Base-by-base conservation (phyloP, 2,113 vertebrate genomes). In the Zosterops pallidus region DNA sequence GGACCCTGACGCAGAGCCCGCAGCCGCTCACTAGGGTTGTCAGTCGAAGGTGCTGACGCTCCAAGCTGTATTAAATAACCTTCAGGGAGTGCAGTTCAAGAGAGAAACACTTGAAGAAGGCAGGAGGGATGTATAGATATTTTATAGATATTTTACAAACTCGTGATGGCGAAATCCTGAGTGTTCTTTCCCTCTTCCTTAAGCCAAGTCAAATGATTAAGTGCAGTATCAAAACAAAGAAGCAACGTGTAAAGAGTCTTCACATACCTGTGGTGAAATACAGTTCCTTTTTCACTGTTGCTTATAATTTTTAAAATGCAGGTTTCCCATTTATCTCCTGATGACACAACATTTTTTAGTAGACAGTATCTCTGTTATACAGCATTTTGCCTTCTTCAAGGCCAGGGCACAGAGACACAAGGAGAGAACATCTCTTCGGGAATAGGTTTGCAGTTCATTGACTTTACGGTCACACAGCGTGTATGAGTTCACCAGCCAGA, bases 1-100 rank as follows among this genome's bases (percentile, higher is more conserved):
- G 12, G 62, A 44, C 46, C 11, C 39, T 46, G 20, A 2, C 28
- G 6, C 13, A 8, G 21, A 25, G 46, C 31, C 14, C 1, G 31
- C 16, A 8, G 17, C 9, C 3, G 0, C 7, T 33, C 8, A 0
- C 3, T 5, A 2, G 5, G 9, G 2, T 6, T 35, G 0, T 6
- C 16, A 0, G 4, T 7, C 14, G 15, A 35, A 42, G 16, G 10
- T 19, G 9, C 1, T 10, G 6, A 2, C 5, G 13, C 2, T 10
- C 23, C n/a, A 11, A 16, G 33, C 25, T 55, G 1, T 55, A 7
- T 24, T 68, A 20, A 31, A 33, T 37, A 8, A 6, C 13, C 20
- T 23, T 14, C 29, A 14, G 19, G 26, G 7, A 20, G 3, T 37
- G 16, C 14, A 6, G 22, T 52, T 65, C 8, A 28, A 24, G 55